These are phyloP conservation scores for Centropus unirufus DNA, from an alignment of 2,113 vertebrate genomes.

Conservation along the genomic window DNA sequence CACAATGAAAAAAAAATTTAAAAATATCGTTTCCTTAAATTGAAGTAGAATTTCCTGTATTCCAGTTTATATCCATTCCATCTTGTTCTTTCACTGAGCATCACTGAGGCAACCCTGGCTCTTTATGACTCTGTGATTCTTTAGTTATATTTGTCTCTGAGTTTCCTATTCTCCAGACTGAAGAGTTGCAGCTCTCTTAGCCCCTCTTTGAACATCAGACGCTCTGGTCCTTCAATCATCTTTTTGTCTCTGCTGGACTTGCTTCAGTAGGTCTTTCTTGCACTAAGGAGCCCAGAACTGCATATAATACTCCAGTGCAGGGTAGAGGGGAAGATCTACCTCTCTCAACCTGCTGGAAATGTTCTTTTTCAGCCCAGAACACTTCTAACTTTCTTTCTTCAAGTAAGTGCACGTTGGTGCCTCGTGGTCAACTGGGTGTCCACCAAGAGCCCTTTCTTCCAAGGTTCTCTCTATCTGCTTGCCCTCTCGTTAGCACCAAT, in stretches of 20 bases:
- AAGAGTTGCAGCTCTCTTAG: neutral
- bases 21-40: neutral
- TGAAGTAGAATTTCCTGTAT: neutral
- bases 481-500: rapidly evolving
- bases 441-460: neutral
- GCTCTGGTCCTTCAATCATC: neutral
- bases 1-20: neutral
- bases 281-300: neutral
- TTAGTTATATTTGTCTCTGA: neutral
- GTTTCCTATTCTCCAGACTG: neutral
- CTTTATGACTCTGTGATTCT: neutral
- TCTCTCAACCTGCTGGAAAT: neutral
- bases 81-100: neutral
- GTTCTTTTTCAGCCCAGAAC: neutral
- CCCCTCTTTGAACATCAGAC: neutral
- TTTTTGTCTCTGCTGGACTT: neutral
- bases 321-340: neutral
- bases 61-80: neutral
- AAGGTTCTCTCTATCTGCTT: neutral
- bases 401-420: neutral
- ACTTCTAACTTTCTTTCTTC: neutral
- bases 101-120: neutral
- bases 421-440: neutral
- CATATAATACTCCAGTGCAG: neutral
- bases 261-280: neutral